Percentiles rank a stretch among this genome's conserved stretches.
Conservation (phyloP, 2,113 vertebrate species). For the Cyprinus carpio region DNA sequence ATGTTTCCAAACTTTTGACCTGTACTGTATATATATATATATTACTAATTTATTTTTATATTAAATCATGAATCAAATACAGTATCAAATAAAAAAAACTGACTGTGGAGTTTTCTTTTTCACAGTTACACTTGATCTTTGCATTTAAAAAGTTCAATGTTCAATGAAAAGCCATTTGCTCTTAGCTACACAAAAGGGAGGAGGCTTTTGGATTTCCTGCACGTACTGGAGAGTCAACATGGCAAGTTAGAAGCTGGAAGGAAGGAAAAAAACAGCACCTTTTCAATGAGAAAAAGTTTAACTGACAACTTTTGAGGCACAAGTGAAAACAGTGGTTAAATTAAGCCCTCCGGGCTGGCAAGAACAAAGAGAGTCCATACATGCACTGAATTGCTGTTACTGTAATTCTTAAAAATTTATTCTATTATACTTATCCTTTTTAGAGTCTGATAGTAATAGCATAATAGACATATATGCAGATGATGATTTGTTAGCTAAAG, state of each 20-base stretch:
- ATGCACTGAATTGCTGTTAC: not conserved
- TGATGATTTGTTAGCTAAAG: not conserved
- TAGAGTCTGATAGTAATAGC: not conserved
- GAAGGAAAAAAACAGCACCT: not conserved
- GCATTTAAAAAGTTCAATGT: slow-evolving; percentile 14
- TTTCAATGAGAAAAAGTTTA: slow-evolving; percentile 7
- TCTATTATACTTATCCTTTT: not conserved
- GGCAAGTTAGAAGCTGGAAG: slow-evolving; percentile 25
- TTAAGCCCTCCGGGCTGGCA: too few species aligned
- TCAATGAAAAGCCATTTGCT: slow-evolving; percentile 38
- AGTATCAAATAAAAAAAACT: not conserved
- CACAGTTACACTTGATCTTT: not conserved
- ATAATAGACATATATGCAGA: not conserved
- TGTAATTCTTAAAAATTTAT: not conserved
- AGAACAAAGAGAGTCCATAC: not conserved
- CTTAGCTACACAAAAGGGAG: slow-evolving; percentile 51
- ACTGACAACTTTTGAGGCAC: not conserved
- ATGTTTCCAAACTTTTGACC: too few species aligned
- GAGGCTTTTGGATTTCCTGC: slow-evolving; percentile 60
- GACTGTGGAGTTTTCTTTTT: slow-evolving; percentile 9
- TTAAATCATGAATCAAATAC: not conserved
- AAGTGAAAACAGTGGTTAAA: not conserved
- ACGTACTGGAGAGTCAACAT: slow-evolving; percentile 55
- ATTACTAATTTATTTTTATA: too few species aligned
- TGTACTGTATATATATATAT: too few species aligned